These are phyloP conservation scores for Columba janthina DNA, from an alignment of 2,113 vertebrate species.

Conservation along the genomic window DNA sequence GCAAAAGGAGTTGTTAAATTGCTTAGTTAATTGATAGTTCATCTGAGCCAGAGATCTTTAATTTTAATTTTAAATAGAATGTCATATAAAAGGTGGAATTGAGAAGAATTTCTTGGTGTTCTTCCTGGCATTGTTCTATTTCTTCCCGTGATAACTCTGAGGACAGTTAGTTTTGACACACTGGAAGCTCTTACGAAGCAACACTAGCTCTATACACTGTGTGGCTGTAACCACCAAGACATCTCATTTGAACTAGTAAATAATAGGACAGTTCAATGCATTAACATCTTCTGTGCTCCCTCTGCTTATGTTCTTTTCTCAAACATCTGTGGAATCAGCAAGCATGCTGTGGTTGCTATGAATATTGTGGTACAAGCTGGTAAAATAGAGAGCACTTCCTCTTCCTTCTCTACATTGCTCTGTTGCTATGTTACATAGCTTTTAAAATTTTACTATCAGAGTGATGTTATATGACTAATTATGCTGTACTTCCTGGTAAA, in stretches of 20 bases:
- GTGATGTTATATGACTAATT: neutral
- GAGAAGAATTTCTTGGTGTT: neutral
- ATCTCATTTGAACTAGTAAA: neutral
- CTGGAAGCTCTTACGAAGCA: neutral
- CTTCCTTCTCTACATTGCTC: neutral
- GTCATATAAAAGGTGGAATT: neutral
- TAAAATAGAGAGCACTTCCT: neutral
- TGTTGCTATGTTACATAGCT: neutral
- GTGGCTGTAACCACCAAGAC: neutral
- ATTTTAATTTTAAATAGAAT: neutral
- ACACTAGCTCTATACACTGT: neutral
- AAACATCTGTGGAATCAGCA: neutral
- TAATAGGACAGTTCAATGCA: neutral
- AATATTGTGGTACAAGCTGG: neutral
- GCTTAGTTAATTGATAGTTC: neutral
- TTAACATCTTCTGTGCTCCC: neutral
- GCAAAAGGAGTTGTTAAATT: neutral
- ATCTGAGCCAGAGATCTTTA: neutral
- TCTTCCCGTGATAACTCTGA: neutral
- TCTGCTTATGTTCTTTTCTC: neutral
- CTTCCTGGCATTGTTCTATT: neutral
- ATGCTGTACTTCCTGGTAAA: neutral
- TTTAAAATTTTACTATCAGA: neutral
- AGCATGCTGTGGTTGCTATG: neutral
- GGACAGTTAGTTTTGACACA: neutral